These are phyloP conservation scores for Oceanodroma tethys DNA, from an alignment of 2,113 vertebrate species.

Conservation along the genomic window DNA sequence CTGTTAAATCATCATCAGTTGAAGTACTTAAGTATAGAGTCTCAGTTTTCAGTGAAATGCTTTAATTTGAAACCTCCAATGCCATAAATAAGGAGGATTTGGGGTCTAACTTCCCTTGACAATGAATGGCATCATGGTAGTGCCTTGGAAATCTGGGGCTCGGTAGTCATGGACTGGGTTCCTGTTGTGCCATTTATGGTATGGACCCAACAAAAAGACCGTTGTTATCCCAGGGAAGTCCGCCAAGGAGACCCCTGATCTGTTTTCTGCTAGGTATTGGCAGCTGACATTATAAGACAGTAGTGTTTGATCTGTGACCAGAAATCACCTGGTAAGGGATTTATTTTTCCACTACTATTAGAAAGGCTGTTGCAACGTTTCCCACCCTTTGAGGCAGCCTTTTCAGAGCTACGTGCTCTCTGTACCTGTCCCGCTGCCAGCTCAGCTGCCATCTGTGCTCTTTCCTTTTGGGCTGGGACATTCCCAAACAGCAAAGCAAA, in stretches of 20 bases:
- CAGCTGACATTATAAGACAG: background rate
- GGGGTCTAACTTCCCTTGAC: background rate
- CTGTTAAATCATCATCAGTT: background rate
- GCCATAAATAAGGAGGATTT: background rate
- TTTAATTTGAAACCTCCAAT: background rate
- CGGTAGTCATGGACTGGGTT: fast-evolving
- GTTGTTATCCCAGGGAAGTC: background rate
- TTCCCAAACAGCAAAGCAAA: background rate
- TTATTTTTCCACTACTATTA: background rate
- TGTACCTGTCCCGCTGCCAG: background rate
- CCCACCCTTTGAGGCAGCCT: background rate
- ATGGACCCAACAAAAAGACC: background rate
- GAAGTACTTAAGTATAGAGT: background rate
- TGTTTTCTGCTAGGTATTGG: background rate
- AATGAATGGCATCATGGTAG: background rate
- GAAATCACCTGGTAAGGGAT: background rate
- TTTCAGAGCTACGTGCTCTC: background rate
- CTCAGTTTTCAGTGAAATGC: background rate
- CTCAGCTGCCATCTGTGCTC: background rate
- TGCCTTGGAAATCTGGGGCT: background rate
- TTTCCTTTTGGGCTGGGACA: background rate
- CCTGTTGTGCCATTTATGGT: background rate
- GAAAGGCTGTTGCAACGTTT: background rate
- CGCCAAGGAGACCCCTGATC: fast-evolving
- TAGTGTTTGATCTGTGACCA: background rate